These are phyloP conservation scores for Apostichopus californicus DNA, from an alignment of 35 echinoderm and acorn worm species.

Conservation along the genomic window DNA sequence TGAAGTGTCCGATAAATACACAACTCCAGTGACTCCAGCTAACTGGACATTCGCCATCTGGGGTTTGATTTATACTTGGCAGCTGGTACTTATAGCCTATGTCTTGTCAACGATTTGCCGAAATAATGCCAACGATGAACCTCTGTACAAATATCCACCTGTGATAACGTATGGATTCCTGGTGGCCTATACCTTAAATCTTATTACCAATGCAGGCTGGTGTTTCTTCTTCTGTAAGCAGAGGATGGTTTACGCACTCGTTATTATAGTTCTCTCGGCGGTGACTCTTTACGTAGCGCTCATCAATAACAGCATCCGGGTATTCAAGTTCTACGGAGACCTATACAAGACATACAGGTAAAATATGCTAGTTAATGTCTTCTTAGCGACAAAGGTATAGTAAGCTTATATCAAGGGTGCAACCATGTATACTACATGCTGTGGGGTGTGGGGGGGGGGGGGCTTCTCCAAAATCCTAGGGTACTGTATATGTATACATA, in stretches of 20 bases:
- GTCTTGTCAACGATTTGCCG: conserved; percentile 54
- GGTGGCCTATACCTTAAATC: conserved; percentile 10
- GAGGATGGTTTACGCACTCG: conserved; percentile 39
- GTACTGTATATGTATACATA: no score
- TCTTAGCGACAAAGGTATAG: neutral
- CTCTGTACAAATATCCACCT: conserved; percentile 69
- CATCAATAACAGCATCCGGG: neutral
- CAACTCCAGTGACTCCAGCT: conserved; percentile 48
- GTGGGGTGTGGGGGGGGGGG: no score
- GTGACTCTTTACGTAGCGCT: neutral
- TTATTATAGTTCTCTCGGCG: neutral
- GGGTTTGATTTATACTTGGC: conserved; percentile 73
- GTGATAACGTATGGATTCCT: conserved; percentile 37
- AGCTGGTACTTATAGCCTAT: conserved; percentile 37
- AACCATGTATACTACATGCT: neutral
- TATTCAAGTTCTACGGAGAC: neutral
- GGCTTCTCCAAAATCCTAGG: no score
- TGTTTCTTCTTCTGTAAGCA: conserved; percentile 25
- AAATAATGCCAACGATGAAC: conserved; percentile 29
- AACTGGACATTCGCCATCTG: conserved; percentile 70
- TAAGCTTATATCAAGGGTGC: neutral
- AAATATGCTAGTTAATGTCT: neutral
- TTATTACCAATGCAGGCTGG: conserved; percentile 45
- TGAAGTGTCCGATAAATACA: conserved; percentile 54
- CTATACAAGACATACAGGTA: conserved; percentile 17